Percentiles rank a stretch among this genome's conserved stretches.
Conservation (phyloP, 1,140 invertebrate species). For the Mizuhopecten yessoensis region DNA sequence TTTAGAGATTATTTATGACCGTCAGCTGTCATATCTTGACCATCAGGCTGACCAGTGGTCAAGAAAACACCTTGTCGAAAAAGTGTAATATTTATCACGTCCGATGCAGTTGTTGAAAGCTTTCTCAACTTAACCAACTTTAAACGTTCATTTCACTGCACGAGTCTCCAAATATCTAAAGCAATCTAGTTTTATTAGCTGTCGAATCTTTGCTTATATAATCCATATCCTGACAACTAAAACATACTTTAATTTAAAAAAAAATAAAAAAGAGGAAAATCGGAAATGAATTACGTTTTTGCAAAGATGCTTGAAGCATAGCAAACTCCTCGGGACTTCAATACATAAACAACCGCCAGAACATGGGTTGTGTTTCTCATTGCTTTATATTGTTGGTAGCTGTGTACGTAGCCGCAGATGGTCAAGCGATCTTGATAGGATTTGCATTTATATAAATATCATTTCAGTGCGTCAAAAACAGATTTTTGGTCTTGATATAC, state of each 20-base stretch:
- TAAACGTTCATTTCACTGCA: neutral
- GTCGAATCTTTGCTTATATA: too few relatives aligned
- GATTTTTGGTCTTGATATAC: neutral
- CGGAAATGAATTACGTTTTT: too few relatives aligned
- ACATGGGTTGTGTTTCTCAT: neutral
- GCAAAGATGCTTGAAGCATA: too few relatives aligned
- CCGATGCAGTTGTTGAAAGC: neutral
- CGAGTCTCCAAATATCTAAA: too few relatives aligned
- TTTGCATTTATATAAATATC: neutral
- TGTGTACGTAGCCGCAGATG: neutral
- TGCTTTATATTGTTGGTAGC: neutral
- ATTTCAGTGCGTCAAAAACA: constrained; percentile 16
- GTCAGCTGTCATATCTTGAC: constrained; percentile 19
- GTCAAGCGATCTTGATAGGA: neutral
- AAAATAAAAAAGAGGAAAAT: too few relatives aligned
- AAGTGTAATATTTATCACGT: neutral
- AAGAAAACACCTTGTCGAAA: neutral
- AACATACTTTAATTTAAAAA: too few relatives aligned
- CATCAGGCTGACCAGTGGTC: constrained; percentile 6
- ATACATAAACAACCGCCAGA: neutral
- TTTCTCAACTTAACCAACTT: neutral
- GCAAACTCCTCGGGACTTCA: neutral
- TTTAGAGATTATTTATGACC: neutral
- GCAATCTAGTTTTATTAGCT: too few relatives aligned
- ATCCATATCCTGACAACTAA: too few relatives aligned